phyloP scores from a whole-genome alignment of 2,113 vertebrate species.

The Bucco capensis region DNA sequence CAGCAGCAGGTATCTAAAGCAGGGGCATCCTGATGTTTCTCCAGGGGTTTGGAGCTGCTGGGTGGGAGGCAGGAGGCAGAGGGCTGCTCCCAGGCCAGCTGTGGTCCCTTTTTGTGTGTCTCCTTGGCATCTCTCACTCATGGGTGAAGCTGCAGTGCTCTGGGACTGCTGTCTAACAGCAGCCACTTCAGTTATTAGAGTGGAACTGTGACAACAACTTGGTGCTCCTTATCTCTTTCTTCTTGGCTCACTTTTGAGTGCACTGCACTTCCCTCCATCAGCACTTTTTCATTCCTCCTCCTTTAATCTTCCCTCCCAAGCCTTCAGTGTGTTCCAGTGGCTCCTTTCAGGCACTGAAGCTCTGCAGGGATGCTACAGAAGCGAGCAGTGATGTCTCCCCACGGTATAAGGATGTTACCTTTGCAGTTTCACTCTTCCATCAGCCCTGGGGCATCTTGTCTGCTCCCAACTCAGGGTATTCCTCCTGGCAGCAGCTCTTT shows the following conservation, averaged over 20 bases:
- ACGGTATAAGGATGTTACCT: constrained; percentile 10
- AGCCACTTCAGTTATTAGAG: constrained; percentile 16
- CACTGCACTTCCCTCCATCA: not conserved
- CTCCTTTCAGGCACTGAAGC: not conserved
- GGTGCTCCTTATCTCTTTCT: constrained; percentile 31
- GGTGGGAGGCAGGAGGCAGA: not conserved
- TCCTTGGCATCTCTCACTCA: not conserved
- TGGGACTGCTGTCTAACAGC: not conserved
- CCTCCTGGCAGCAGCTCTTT: not conserved
- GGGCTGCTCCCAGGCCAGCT: not conserved
- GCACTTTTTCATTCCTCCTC: constrained; percentile 16
- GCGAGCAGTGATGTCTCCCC: not conserved
- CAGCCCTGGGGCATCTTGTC: constrained; percentile 35
- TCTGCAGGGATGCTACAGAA: constrained; percentile 24
- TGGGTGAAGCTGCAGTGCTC: not conserved
- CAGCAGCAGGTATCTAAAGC: not conserved
- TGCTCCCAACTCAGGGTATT: constrained; percentile 22
- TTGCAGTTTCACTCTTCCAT: constrained; percentile 14
- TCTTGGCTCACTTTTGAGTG: not conserved
- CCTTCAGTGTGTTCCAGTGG: not conserved
- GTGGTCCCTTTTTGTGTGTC: not conserved
- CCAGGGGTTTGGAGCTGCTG: not conserved
- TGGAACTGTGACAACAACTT: not conserved
- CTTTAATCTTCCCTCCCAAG: constrained; percentile 40
- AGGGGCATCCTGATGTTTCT: accelerated